These are phyloP conservation scores for Latrodectus elegans DNA, from an alignment of 2,888 invertebrate genomes.

Conservation along the genomic window DNA sequence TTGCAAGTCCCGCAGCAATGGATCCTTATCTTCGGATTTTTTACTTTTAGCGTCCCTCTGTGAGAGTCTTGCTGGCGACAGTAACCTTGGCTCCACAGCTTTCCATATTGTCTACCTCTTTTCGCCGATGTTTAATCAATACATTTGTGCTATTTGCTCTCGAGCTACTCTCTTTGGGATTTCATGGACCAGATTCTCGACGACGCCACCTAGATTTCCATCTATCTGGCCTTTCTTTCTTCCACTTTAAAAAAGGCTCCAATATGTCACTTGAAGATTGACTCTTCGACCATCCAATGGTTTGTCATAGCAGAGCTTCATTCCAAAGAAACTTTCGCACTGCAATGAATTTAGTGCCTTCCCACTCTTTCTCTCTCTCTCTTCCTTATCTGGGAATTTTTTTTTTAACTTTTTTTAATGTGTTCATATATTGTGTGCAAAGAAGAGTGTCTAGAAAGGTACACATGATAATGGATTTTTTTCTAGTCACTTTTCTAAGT, in stretches of 20 bases:
- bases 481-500: not conserved
- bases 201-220: constrained; percentile 53
- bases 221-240: constrained; percentile 39
- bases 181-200: constrained; percentile 55
- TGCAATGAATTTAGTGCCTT: constrained; percentile 48
- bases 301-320: constrained; percentile 51
- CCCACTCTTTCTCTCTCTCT: not conserved
- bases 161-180: constrained; percentile 53
- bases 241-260: constrained; percentile 52
- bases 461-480: constrained; percentile 29
- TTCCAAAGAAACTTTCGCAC: constrained; percentile 21
- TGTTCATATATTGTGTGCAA: constrained; percentile 32
- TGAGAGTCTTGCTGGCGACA: constrained; percentile 44
- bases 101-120: constrained; percentile 61
- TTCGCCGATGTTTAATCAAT: constrained; percentile 67
- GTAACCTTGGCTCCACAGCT: constrained; percentile 41
- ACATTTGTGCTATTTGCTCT: constrained; percentile 63
- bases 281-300: constrained; percentile 57
- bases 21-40: constrained; percentile 39
- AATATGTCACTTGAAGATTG: constrained; percentile 67
- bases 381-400: not conserved
- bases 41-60: constrained; percentile 3
- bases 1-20: constrained; percentile 35
- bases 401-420: not conserved
- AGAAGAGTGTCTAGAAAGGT: constrained; percentile 31